phyloP scores from a whole-genome alignment of 2,113 vertebrate genomes.

The Rhipidura dahli region DNA sequence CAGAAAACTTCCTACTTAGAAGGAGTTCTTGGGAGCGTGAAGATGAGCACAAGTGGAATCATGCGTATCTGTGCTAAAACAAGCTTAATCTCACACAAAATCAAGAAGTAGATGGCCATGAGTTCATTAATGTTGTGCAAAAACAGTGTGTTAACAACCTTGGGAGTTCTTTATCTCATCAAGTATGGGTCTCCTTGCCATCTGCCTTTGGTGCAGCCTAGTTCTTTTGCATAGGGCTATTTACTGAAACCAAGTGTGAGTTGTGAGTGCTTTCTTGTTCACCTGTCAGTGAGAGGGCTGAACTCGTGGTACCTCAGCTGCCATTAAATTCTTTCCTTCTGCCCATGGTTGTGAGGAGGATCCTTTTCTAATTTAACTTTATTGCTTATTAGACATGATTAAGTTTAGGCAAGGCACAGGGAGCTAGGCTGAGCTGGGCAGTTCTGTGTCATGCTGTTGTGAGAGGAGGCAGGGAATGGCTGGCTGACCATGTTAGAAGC shows the following conservation, averaged over 20 bases:
- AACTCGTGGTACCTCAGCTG: not conserved
- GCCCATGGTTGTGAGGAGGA: not conserved
- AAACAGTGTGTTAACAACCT: not conserved
- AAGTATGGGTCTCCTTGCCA: not conserved
- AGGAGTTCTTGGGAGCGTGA: not conserved
- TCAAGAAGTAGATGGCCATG: not conserved
- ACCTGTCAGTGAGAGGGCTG: not conserved
- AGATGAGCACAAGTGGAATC: not conserved
- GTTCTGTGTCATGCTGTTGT: fast-evolving
- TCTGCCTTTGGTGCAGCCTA: not conserved
- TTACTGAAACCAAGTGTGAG: not conserved
- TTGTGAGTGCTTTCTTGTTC: not conserved
- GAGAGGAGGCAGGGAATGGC: not conserved
- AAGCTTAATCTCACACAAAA: not conserved
- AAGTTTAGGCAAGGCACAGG: not conserved
- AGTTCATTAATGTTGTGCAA: not conserved
- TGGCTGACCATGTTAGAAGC: not conserved
- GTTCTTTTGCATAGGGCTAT: not conserved
- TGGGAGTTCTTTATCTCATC: not conserved
- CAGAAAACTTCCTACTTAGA: not conserved
- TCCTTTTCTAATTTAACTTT: not conserved
- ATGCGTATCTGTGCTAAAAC: not conserved
- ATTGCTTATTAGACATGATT: not conserved
- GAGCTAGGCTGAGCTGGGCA: not conserved
- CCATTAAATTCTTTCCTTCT: not conserved